These are phyloP conservation scores for Eubasilissa splendida DNA, from an alignment of 2,888 invertebrate species.

Conservation along the genomic window DNA sequence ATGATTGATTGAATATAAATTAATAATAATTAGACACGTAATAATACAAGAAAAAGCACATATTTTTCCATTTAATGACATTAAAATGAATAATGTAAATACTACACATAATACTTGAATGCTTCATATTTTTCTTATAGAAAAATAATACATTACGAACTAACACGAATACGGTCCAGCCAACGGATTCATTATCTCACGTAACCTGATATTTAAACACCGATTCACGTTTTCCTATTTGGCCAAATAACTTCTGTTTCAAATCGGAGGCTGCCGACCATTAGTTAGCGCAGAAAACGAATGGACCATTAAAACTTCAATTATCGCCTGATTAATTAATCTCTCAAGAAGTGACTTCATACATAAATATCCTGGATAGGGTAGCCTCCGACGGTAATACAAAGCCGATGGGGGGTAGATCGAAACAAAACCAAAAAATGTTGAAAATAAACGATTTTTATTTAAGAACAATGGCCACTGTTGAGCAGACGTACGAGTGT, in stretches of 20 bases:
- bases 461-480: conserved; percentile 31
- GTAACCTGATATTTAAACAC: no score
- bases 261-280: conserved; percentile 31
- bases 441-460: conserved; percentile 26
- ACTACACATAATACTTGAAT: no score
- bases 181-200: background rate
- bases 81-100: no score
- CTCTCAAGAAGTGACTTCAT: conserved; percentile 50
- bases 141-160: no score
- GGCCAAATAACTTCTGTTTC: conserved; percentile 54
- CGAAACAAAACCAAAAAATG: conserved; percentile 9
- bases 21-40: no score
- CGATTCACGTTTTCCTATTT: conserved; percentile 40
- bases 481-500: conserved; percentile 1
- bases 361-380: conserved; percentile 55
- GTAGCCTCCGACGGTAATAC: conserved; percentile 50
- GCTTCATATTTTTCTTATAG: no score
- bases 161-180: no score
- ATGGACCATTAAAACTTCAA: conserved; percentile 56
- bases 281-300: conserved; percentile 42
- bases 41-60: no score
- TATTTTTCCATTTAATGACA: no score
- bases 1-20: no score
- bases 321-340: conserved; percentile 56
- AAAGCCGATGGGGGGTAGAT: conserved; percentile 50